phyloP scores from a whole-genome alignment of 2,888 invertebrate species.

The Thera britannica region DNA sequence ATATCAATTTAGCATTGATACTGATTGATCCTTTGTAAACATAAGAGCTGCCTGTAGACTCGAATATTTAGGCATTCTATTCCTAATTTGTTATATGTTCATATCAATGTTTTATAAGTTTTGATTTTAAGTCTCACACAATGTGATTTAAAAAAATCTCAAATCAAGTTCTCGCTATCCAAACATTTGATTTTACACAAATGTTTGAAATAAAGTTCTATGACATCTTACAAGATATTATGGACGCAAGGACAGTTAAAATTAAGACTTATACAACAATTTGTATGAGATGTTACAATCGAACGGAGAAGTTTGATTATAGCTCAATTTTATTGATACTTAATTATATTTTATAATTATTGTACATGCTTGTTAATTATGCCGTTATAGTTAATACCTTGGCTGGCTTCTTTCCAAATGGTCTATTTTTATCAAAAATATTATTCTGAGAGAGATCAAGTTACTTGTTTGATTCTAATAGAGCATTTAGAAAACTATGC shows the following conservation, averaged over 20 bases:
- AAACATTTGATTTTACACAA: too few species aligned
- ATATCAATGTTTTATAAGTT: constrained; percentile 24
- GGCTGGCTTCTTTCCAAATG: constrained; percentile 42
- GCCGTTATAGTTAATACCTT: constrained; percentile 57
- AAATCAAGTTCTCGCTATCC: not conserved
- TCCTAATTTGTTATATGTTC: constrained; percentile 37
- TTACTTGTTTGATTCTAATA: constrained; percentile 4
- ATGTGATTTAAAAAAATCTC: not conserved
- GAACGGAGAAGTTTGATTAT: constrained; percentile 65
- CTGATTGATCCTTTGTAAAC: constrained; percentile 19
- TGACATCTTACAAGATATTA: too few species aligned
- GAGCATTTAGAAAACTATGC: not conserved
- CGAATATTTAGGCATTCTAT: constrained; percentile 25
- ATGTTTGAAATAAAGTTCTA: too few species aligned
- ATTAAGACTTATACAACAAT: constrained; percentile 26
- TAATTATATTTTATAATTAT: constrained; percentile 64
- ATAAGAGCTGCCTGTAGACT: constrained; percentile 24
- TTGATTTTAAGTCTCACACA: constrained; percentile 16
- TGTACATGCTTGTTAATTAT: constrained; percentile 73
- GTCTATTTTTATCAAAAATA: constrained; percentile 10
- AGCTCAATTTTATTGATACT: constrained; percentile 82
- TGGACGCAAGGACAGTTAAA: constrained; percentile 3
- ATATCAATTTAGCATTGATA: constrained; percentile 35
- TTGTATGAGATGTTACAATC: constrained; percentile 45
- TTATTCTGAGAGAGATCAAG: constrained; percentile 3